These are phyloP conservation scores for Bombus consobrinus DNA, from an alignment of 1,140 invertebrate genomes.

Conservation along the genomic window DNA sequence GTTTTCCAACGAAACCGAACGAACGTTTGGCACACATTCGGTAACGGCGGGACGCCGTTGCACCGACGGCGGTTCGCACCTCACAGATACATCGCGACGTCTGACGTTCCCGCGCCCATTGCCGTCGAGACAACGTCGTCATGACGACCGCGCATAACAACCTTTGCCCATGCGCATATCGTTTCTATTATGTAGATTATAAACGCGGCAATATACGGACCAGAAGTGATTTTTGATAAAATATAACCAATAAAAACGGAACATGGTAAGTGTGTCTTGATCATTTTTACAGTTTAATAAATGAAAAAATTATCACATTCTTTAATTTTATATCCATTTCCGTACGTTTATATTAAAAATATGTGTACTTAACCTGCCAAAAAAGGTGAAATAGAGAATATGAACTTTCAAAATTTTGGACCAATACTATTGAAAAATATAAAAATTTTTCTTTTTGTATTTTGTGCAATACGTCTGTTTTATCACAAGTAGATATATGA, in stretches of 20 bases:
- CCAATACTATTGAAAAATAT: background rate
- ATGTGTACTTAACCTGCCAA: background rate
- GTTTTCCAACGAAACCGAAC: conserved; percentile 9
- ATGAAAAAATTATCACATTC: no score
- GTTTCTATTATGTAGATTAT: background rate
- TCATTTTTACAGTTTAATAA: background rate
- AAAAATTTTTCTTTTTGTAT: no score
- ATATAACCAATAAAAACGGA: background rate
- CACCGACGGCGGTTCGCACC: conserved; percentile 60
- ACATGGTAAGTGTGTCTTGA: background rate
- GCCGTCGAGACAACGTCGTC: conserved; percentile 44
- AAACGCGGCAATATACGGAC: conserved; percentile 20
- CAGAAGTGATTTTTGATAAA: background rate
- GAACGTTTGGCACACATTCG: conserved; percentile 28
- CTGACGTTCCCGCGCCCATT: conserved; percentile 65
- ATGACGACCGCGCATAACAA: conserved; percentile 59
- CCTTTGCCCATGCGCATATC: conserved; percentile 38
- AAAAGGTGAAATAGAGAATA: background rate
- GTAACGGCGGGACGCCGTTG: conserved; percentile 51
- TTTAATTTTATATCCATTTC: background rate
- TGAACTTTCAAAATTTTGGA: background rate
- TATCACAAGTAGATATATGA: no score
- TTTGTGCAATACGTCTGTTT: no score
- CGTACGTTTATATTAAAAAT: background rate
- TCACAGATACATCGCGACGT: conserved; percentile 69